Evolutionary conservation across 2,797 vertebrate species (phyloP), one percentile per base, ranked within the genome.

Genomic region (Salmo trutta): DNA sequence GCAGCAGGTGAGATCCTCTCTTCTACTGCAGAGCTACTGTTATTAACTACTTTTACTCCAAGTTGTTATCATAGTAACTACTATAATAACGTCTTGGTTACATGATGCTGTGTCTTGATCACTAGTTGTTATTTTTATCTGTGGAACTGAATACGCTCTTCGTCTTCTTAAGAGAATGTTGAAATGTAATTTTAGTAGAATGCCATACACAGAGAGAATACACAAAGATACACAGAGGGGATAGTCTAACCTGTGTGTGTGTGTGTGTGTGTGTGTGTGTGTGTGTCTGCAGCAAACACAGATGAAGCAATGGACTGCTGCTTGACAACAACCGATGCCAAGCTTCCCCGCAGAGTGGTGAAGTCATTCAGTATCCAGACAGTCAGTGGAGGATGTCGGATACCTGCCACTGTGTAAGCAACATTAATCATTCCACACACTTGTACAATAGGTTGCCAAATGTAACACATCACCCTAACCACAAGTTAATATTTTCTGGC

Each of bases 351-450:
- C 5, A 27, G 14, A 12, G 53, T 47, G 14, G 69, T 83, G 5
- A 69, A 21, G 14, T 65, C 73, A 4, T 83, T 71, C 56, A 16
- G 0, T 2, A 41, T 66, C 7, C 78, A 80, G 71, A 74, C 69
- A 5, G 51, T 7, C 8, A 21, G 12, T 0, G 47, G 29, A 4
- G 82, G 78, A 41, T 83, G 82, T 51, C 53, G 36, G 16, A 73
- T 83, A 17, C n/a, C 74, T 2, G 82, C 82, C 5, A 80, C 70
- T 12, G 68, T 77, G 82, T 83, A 74, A 80, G 82, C 65, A 27
- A 56, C 52, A 12, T 17, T 31, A 10, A 6, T n/a, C 0, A 33
- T 10, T 33, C 5, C 29, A 33, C 65, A 31, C 24, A 8, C 21
- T 21, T 24, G 41, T 47, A 3, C 41, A 47, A 47, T 14, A 47